Base-by-base conservation (phyloP, 2,888 invertebrate genomes). In the Macropis europaea region DNA sequence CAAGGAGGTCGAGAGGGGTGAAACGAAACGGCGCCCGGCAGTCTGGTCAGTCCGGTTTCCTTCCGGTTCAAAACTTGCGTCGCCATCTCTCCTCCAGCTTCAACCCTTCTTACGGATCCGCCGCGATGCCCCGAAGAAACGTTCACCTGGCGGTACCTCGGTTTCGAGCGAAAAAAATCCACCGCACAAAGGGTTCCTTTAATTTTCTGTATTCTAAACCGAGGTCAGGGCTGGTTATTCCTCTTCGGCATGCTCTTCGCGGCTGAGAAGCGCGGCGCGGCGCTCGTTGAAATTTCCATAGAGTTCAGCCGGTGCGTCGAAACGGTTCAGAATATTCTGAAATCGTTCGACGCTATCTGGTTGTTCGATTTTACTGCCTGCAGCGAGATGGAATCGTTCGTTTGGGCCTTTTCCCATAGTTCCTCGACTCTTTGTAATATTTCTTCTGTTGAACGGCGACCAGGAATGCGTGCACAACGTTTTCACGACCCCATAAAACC, bases 401-500 rank as follows among this genome's bases (percentile, higher is more conserved):
- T n/a, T n/a, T n/a, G n/a, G n/a, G 59, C 73, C 82, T 78, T 81
- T 85, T 84, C 76, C 78, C 77, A 72, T 76, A 73, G 76, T 83
- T 75, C 77, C 82, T 52, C 73, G 78, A 79, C 78, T 82, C 82
- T 79, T 79, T 69, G 84, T 81, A 77, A 85, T 84, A 83, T 82
- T 85, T 84, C 79, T 77, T 81, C 72, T 75, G 75, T 71, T 75
- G 42, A 62, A 42, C 73, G 77, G 70, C 78, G 77, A 76, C 76
- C 62, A 83, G 80, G 85, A 84, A 86, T 86, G 85, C 82, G 74
- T 73, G 70, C 84, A 80, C 79, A 86, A 82, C 86, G 82, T 86
- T 87, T 87, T 87, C 84, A 87, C 85, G 86, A 85, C 83, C 86
- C 83, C 86, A 86, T 88, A 88, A 88, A 88, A 87, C 84, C 84